phyloP scores from a whole-genome alignment of 2,113 vertebrate genomes.

The Xenopus borealis region DNA sequence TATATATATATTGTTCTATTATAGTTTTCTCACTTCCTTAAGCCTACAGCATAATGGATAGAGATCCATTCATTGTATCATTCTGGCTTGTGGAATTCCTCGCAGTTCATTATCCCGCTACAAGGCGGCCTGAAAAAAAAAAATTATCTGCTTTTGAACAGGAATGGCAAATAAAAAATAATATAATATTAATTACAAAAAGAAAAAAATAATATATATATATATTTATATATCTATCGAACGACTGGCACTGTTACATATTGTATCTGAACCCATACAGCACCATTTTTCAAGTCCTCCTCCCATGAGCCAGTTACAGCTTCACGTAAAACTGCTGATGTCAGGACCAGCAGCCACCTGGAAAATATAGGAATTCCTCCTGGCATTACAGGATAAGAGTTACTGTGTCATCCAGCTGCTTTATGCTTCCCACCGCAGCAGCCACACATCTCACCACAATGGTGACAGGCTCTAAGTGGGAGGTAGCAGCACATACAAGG shows the following conservation, averaged over 20 bases:
- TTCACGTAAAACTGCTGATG: constrained; percentile 15
- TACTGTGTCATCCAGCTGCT: constrained; percentile 84
- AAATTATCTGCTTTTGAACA: constrained; percentile 6
- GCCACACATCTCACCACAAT: constrained; percentile 91
- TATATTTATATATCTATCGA: constrained; percentile 36
- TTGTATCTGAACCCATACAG: constrained; percentile 28
- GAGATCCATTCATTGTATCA: constrained; percentile 3
- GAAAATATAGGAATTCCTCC: constrained; percentile 64
- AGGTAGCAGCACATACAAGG: constrained; percentile 99
- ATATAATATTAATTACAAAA: constrained; percentile 43
- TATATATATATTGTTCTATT: constrained; percentile 27
- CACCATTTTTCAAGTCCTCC: constrained; percentile 2
- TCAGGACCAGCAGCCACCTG: constrained; percentile 37
- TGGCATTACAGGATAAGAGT: constrained; percentile 12
- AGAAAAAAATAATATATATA: constrained; percentile 14
- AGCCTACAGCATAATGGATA: constrained; percentile 6
- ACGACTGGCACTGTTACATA: constrained; percentile 42
- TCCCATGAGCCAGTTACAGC: constrained; percentile 1
- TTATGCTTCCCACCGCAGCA: constrained; percentile 98
- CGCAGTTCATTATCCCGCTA: background rate
- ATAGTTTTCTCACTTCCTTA: background rate
- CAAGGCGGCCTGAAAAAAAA: background rate
- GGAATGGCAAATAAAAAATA: constrained; percentile 43
- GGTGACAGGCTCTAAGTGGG: constrained; percentile 91
- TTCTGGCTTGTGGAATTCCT: background rate